Percentiles rank a stretch among this genome's conserved stretches.
Conservation (phyloP, 2,888 invertebrate species). For the Yponomeuta sedellus region DNA sequence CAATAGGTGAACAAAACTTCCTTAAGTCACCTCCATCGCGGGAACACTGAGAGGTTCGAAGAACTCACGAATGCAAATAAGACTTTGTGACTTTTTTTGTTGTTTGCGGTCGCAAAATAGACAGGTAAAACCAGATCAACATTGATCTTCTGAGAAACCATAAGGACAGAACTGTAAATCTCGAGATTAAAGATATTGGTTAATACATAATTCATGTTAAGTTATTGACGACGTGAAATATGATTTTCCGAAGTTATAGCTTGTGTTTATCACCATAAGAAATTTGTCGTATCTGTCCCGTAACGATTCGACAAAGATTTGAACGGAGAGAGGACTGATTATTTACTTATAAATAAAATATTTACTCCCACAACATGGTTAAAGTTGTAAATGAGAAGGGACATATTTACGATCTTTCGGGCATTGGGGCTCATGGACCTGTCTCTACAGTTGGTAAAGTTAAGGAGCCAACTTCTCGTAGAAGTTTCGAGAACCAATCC, state of each 20-base stretch:
- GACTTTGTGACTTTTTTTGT: conserved; percentile 34
- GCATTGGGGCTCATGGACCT: background rate
- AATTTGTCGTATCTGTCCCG: background rate
- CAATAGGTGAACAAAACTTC: background rate
- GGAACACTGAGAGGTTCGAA: conserved; percentile 32
- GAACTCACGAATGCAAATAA: conserved; percentile 54
- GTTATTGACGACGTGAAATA: conserved; percentile 5
- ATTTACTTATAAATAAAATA: too few species aligned
- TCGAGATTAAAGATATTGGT: conserved; percentile 1
- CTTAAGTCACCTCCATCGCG: background rate
- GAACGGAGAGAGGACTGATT: background rate
- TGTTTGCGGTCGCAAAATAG: conserved; percentile 28
- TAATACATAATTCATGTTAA: conserved; percentile 11
- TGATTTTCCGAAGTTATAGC: conserved; percentile 10
- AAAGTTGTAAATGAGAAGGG: too few species aligned
- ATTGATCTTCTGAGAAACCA: conserved; percentile 11
- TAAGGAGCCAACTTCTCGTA: background rate
- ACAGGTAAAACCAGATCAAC: conserved; percentile 5
- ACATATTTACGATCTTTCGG: too few species aligned
- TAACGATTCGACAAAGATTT: background rate
- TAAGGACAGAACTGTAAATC: conserved; percentile 12
- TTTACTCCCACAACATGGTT: too few species aligned
- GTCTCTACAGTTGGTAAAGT: background rate
- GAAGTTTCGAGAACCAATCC: background rate
- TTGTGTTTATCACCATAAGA: background rate